These are phyloP conservation scores for Pachypanchax playfairii DNA, from an alignment of 2,113 vertebrate species.

Conservation along the genomic window DNA sequence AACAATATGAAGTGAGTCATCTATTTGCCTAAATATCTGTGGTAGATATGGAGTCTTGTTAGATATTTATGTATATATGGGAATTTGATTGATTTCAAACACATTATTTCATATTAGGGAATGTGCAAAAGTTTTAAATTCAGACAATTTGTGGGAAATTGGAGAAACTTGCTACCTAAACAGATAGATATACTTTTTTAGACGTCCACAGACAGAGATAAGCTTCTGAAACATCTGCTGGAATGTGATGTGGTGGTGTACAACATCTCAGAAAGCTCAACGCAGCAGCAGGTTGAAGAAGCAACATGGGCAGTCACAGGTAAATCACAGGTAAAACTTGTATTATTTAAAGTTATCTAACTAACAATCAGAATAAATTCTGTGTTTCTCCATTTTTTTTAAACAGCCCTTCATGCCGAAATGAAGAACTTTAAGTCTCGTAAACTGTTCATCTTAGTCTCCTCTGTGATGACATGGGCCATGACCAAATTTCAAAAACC, in stretches of 20 bases:
- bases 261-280: conserved; percentile 86
- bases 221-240: conserved; percentile 81
- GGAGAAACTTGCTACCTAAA: neutral
- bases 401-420: conserved; percentile 80
- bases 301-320: conserved; percentile 89
- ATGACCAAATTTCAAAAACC: conserved; percentile 81
- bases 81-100: too few relatives aligned
- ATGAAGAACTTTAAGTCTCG: conserved; percentile 76
- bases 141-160: too few relatives aligned
- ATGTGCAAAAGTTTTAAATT: too few relatives aligned
- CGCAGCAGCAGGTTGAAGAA: conserved; percentile 80
- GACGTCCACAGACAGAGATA: conserved; percentile 73
- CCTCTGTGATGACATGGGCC: conserved; percentile 93
- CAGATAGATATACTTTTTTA: conserved; percentile 12
- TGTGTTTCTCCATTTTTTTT: neutral
- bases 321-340: conserved; percentile 48
- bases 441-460: conserved; percentile 92
- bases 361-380: too few relatives aligned
- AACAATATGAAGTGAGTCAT: conserved; percentile 79
- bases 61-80: too few relatives aligned
- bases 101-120: too few relatives aligned
- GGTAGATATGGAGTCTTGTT: too few relatives aligned
- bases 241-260: conserved; percentile 90
- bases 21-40: neutral
- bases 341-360: neutral